Evolutionary conservation across 2,113 vertebrate genomes (phyloP).

Genomic region (Lagopus leucura): DNA sequence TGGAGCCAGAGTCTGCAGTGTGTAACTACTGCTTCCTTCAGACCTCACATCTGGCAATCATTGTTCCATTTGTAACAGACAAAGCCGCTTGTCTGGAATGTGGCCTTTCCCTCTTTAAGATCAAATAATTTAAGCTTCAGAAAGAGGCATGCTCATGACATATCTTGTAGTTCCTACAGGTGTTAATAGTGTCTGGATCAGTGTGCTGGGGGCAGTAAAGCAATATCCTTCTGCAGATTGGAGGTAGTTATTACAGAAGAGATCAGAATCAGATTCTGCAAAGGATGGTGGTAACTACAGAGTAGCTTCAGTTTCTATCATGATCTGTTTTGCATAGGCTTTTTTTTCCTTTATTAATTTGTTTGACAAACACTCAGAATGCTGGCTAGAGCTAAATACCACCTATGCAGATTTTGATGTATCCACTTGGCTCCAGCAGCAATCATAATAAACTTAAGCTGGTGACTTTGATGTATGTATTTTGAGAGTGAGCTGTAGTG

Average conservation of each 20-base stretch:
- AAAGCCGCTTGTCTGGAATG: constrained; percentile 62
- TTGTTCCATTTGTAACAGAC: constrained; percentile 59
- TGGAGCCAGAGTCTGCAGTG: neutral
- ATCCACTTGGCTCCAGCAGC: neutral
- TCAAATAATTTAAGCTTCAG: constrained; percentile 67
- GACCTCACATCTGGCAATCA: constrained; percentile 54
- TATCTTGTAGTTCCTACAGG: constrained; percentile 63
- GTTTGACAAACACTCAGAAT: neutral
- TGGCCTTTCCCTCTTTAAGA: constrained; percentile 65
- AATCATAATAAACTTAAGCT: neutral
- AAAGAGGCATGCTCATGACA: constrained; percentile 48
- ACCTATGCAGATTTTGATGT: neutral
- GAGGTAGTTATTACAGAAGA: constrained; percentile 57
- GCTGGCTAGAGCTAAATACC: neutral
- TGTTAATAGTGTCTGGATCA: constrained; percentile 69
- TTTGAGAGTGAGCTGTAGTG: neutral
- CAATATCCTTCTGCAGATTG: constrained; percentile 50
- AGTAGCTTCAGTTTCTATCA: neutral
- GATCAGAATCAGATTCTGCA: constrained; percentile 30
- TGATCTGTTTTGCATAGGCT: neutral
- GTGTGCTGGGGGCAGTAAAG: constrained; percentile 67
- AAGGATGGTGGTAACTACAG: neutral
- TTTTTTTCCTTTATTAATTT: neutral
- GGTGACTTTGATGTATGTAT: constrained; percentile 5
- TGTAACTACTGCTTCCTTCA: constrained; percentile 35